Evolutionary conservation across 2,113 vertebrate genomes (phyloP).

Genomic region (Leucosticte australis): DNA sequence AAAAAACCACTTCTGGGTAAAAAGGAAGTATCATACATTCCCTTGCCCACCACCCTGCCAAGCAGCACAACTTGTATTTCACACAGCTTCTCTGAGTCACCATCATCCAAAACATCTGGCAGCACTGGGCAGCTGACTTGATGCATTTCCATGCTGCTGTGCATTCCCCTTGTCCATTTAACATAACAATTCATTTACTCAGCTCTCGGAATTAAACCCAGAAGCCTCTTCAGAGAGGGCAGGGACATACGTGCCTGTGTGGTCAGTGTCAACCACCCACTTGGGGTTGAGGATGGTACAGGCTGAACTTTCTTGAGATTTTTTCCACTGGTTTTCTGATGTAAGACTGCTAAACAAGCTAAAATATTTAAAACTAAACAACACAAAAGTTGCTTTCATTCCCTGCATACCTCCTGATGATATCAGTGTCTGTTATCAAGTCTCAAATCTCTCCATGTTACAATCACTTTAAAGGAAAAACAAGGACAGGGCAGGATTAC

Average conservation of each 20-base stretch:
- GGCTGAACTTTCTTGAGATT: background rate
- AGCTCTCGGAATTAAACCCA: background rate
- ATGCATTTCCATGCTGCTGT: background rate
- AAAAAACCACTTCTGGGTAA: background rate
- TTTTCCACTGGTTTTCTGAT: background rate
- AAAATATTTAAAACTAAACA: background rate
- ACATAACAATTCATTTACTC: background rate
- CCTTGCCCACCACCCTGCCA: background rate
- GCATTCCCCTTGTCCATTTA: background rate
- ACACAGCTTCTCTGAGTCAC: background rate
- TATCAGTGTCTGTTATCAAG: background rate
- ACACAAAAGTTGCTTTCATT: background rate
- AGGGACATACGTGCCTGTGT: background rate
- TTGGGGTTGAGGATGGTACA: background rate
- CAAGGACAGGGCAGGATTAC: conserved; percentile 66
- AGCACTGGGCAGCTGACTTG: background rate
- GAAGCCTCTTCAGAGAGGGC: background rate
- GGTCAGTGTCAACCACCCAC: background rate
- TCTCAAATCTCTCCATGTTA: background rate
- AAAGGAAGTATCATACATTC: background rate
- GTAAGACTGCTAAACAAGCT: background rate
- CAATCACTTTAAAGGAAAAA: background rate
- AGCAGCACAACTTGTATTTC: background rate
- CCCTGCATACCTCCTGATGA: background rate
- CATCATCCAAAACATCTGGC: background rate